Evolutionary conservation across 1,140 invertebrate species (phyloP), one percentile per base, ranked within the genome.

Genomic region (Drosophila simulans): DNA sequence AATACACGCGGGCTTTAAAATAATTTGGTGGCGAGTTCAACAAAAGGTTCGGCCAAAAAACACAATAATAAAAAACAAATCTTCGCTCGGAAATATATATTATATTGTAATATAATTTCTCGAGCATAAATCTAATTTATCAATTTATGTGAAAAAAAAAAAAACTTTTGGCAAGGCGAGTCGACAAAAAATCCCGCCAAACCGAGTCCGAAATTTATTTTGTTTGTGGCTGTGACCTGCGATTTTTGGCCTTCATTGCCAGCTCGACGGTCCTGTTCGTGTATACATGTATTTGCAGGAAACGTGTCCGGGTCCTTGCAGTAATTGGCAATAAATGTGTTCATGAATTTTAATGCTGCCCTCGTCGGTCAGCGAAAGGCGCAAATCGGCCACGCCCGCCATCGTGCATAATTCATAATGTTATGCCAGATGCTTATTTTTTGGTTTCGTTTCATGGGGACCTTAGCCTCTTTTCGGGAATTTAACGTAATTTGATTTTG

Each of bases 241-340:
- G 45, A 65, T 35, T 66, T 25, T 25, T 65, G 63, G 20, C 43
- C 17, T 52, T 60, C 58, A 40, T 27, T 17, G 43, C n/a, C 27
- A 46, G 4, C 20, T 13, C 8, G 15, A 1, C 20, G 45, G 22
- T 13, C 22, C 7, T 48, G 45, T 51, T 22, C 31, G n/a, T 34
- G 27, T 72, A 58, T 60, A 46, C 54, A 37, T 34, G 56, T 49
- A 42, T 68, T 58, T 75, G 81, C 76, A 81, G 62, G 75, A 62
- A 89, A 80, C 85, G 80, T 89, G 80, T 70, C 73, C 22, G 55
- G 68, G 68, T 68, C 85, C 66, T 59, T 72, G 80, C 80, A 83
- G 84, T 89, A 89, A 89, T 89, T 89, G 84, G 84, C 84, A 89
- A 89, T 89, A 89, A 89, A 89, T 89, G 84, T 89, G 85, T 89